phyloP scores from a whole-genome alignment of 2,113 vertebrate genomes.

The Morphnarchus princeps region DNA sequence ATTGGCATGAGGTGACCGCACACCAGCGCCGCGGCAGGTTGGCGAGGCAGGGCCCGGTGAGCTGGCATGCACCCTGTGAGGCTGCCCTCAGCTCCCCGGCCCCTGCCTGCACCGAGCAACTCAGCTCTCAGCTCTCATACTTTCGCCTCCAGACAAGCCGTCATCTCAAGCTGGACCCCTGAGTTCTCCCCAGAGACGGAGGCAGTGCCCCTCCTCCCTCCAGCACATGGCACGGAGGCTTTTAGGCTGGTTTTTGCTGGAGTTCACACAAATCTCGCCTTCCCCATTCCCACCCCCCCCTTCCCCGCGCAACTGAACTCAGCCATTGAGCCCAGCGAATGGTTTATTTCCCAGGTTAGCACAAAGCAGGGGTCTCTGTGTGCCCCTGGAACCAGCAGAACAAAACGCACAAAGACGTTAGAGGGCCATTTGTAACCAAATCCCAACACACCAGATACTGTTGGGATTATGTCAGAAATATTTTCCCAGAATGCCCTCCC shows the following conservation, averaged over 20 bases:
- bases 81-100: fast-evolving
- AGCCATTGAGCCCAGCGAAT: slow-evolving; percentile 49
- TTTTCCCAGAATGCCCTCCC: slow-evolving; percentile 72
- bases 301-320: slow-evolving; percentile 4
- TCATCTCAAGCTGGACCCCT: not conserved
- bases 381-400: slow-evolving; percentile 69
- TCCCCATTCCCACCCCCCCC: not conserved
- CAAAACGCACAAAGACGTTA: slow-evolving; percentile 68
- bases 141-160: not conserved
- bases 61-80: fast-evolving
- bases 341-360: slow-evolving; percentile 71
- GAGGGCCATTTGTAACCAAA: slow-evolving; percentile 73
- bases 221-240: slow-evolving; percentile 29
- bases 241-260: not conserved
- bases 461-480: slow-evolving; percentile 74
- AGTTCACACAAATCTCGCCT: slow-evolving; percentile 54
- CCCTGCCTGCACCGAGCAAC: not conserved
- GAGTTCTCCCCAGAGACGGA: not conserved
- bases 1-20: not conserved
- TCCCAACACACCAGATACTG: slow-evolving; percentile 71
- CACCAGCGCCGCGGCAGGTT: fast-evolving
- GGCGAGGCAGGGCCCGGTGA: fast-evolving
- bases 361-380: slow-evolving; percentile 62
- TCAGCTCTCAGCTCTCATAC: not conserved
- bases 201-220: slow-evolving; percentile 8